phyloP scores from a whole-genome alignment of 2,888 invertebrate genomes.

The Helicoverpa assulta region DNA sequence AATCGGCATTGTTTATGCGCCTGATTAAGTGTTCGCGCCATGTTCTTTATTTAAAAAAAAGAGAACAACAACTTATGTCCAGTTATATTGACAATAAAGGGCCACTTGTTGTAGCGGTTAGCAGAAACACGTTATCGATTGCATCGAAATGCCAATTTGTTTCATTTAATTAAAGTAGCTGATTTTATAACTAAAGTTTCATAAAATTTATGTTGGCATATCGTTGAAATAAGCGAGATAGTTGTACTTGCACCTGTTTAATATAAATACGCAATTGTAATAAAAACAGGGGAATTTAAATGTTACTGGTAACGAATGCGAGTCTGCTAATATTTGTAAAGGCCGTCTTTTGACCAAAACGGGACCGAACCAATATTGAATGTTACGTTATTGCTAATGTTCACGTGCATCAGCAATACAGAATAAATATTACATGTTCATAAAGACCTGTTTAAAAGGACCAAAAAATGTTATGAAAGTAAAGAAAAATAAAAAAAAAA shows the following conservation, averaged over 20 bases:
- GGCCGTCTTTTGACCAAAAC: constrained; percentile 11
- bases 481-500: background rate
- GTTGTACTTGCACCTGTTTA: constrained; percentile 35
- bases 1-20: constrained; percentile 47
- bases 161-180: constrained; percentile 52
- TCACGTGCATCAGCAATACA: constrained; percentile 1
- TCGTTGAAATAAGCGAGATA: constrained; percentile 30
- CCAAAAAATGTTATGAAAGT: constrained; percentile 11
- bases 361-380: constrained; percentile 39
- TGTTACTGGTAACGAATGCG: constrained; percentile 19
- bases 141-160: constrained; percentile 47
- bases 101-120: constrained; percentile 38
- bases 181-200: constrained; percentile 40
- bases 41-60: constrained; percentile 52
- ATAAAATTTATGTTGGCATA: constrained; percentile 38
- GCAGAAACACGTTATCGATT: constrained; percentile 48
- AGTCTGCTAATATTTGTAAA: constrained; percentile 12
- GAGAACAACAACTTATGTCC: constrained; percentile 33
- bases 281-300: constrained; percentile 29
- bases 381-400: constrained; percentile 26
- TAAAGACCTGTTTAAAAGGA: constrained; percentile 22
- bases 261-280: constrained; percentile 19
- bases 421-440: constrained; percentile 23
- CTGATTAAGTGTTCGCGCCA: constrained; percentile 48
- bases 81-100: constrained; percentile 46